Base-by-base conservation (phyloP, 1,140 invertebrate species). In the Ostrea denselamellosa region DNA sequence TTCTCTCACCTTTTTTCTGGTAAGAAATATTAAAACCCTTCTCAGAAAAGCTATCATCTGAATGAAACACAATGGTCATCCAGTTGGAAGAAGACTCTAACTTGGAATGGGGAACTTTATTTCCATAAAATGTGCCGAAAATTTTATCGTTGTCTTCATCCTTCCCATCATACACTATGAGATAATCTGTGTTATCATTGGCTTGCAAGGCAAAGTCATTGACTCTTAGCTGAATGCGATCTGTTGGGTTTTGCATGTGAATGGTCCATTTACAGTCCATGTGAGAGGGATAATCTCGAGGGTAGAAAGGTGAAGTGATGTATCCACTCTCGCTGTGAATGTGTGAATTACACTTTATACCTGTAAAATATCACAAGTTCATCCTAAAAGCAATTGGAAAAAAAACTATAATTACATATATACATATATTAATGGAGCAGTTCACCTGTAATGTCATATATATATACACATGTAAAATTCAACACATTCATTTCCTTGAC, bases 11-110 rank as follows among this genome's bases (percentile, higher is more conserved):
- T 91, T 92, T 92, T 62, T 89, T 89, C 82, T 92, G 92, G 87
- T 89, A 93, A 14, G 91, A 90, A 53, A 90, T 77, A 83, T 91
- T 92, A 85, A 92, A 93, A 83, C 92, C 92, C 53, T 82, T 87
- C n/a, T 89, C 88, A 52, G 82, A 52, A 53, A 87, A 53, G 22
- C 65, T 65, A 34, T 82, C 65, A 77, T 91, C 88, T 28, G 90
- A 88, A 58, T 89, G 85, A 68, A 93, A 92, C 2, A 88, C 84
- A 65, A 93, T 56, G 7, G 87, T 89, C 53, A 93, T 34, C 88
- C 89, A 90, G 52, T 91, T 90, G 14, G 89, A 86, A 0, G 86
- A 86, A 10, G 90, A 91, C 54, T 92, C 90, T 17, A 93, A 68
- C 8, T 91, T 14, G 12, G 8, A 3, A n/a, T 90, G 90, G n/a